Base-by-base conservation (phyloP, 1,140 invertebrate genomes). In the Zaprionus camerounensis region DNA sequence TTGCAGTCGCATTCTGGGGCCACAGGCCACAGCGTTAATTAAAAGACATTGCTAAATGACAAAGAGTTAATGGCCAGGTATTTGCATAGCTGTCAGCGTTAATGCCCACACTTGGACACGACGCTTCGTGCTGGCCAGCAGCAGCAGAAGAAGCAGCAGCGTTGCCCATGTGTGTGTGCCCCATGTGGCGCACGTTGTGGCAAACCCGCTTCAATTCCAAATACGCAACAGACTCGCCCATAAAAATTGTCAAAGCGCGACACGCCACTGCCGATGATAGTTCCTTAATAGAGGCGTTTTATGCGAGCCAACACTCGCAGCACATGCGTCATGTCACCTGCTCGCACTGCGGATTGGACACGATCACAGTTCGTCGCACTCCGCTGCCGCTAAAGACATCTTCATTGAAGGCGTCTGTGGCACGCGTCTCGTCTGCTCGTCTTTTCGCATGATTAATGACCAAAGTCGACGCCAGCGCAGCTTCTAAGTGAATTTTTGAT, bases 41-140 rank as follows among this genome's bases (percentile, higher is more conserved):
- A 87, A 88, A 87, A 84, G 85, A 86, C 84, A 87, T 87, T 81
- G 84, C 83, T 88, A 87, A 87, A 76, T 90, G 84, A 75, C 85
- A 87, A 87, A 82, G 81, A 81, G 78, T 83, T 87, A 87, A 87
- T 87, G 85, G 84, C 69, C 75, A 84, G 57, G 75, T 82, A 87
- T 87, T 87, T 87, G 84, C 84, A 87, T 87, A 84, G 81, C 81
- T 90, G 81, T 90, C 84, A 84, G 70, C 85, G 81, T 51, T 80
- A 81, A 88, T 88, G 78, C 84, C 84, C 84, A 88, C 83, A 87
- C 83, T 81, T 83, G 84, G 83, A 67, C 78, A 78, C 46, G 46
- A 24, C n/a, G 41, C 41, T 13, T 15, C 41, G 41, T 17, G 41
- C 11, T 20, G 46, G 4, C 7, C 46, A 11, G 20, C n/a, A n/a